Base-by-base conservation (phyloP, 2,113 vertebrate genomes). In the Todiramphus saurophagus region DNA sequence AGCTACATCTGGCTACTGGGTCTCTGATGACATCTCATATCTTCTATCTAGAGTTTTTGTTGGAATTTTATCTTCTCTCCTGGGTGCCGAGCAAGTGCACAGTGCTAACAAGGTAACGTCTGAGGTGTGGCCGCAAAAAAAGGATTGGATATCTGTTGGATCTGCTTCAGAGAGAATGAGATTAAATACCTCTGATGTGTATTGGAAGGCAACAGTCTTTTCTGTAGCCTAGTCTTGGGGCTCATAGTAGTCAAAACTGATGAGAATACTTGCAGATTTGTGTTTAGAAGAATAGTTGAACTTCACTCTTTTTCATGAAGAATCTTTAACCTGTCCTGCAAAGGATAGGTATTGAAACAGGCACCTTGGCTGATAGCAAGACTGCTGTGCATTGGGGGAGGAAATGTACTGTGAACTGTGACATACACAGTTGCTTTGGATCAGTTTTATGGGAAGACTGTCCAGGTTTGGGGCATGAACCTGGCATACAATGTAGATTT, bases 1-100 rank as follows among this genome's bases (percentile, higher is more conserved):
- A 99, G 99, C 99, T 99, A 99, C 99, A 99, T 99, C 99, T 99
- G 99, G 99, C 99, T 99, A 99, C 99, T 99, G 99, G 99, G 99
- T 99, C 99, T 99, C 99, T 98, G 98, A 98, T 98, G 98, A 97
- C 98, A 98, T 98, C 97, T 98, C 97, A 30, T 95, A 86, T 90
- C 98, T 98, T 98, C 98, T 96, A 14, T 95, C 94, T 83, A 63
- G 96, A 90, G 77, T 50, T 92, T 50, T 92, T 97, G 83, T 94
- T 92, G 90, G 87, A 96, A 92, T 94, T 97, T 95, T 95, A 93
- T 97, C 95, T 97, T 96, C 92, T 98, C 96, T 98, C 93, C 97
- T 50, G 68, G 18, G 91, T 89, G 79, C 77, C 94, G 77, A 91
- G 13, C 83, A 83, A 96, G 89, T 70, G 97, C 94, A 80, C 94